Evolutionary conservation across 2,797 vertebrate genomes (phyloP), one percentile per base, ranked within the genome.

Genomic region (Mallotus villosus): DNA sequence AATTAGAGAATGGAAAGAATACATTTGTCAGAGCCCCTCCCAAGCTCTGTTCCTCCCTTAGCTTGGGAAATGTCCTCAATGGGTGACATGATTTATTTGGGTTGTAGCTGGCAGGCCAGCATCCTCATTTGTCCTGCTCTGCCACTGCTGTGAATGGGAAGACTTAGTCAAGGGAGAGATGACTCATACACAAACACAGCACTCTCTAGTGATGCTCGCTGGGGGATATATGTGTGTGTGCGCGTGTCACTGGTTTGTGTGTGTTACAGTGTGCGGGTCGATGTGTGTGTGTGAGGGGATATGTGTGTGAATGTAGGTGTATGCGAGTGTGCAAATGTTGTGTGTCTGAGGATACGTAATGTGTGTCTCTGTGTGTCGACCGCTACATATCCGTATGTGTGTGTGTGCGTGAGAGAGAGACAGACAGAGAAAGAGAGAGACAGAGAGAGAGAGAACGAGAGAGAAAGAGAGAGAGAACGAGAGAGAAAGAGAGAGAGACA

Each of bases 181-280:
- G 79, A 83, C 71, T 84, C 79, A 84, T 65, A 63, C 27, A 63
- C 62, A 72, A 76, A 29, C 64, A 63, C 29, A 37, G 61, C 55
- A 63, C 71, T 75, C 71, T 32, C 61, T 17, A 51, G 68, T 60
- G 69, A 73, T 68, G 63, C 65, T 57, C 27, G 67, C 78, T 25
- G 60, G 71, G 63, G 69, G 68, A 72, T 62, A 6, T 29, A 37
- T 51, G 58, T 63, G 58, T 61, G 25, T 37, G 5, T 25, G 34
- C 24, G 5, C 9, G 22, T 49, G 32, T 61, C 11, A n/a, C 32
- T 22, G 57, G 17, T 64, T 21, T 58, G 32, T 66, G 22, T 27
- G 34, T 60, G 16, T 73, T 27, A 49, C 2, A 32, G 19, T 60
- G 22, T 29, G 22, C 27, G 3, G 11, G 25, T 57, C 17, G n/a